Evolutionary conservation across 2,888 invertebrate genomes (phyloP).

Genomic region (Phlogophora meticulosa): DNA sequence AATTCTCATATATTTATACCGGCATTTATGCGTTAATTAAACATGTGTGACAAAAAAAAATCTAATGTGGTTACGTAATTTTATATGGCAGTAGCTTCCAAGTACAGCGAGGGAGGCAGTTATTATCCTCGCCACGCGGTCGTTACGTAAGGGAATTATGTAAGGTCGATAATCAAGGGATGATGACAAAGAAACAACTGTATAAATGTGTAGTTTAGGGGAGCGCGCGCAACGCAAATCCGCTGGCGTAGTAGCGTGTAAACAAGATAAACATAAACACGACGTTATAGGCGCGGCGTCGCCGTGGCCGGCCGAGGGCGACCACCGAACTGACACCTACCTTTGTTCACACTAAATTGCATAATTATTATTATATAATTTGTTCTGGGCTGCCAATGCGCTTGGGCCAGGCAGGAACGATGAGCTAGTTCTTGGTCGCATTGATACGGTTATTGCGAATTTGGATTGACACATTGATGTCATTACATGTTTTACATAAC

Average conservation of each 20-base stretch:
- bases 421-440: constrained; percentile 19
- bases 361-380: constrained; percentile 61
- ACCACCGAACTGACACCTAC: constrained; percentile 40
- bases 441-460: constrained; percentile 40
- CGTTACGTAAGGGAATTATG: constrained; percentile 86
- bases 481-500: constrained; percentile 45
- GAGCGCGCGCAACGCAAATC: constrained; percentile 49
- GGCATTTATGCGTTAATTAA: constrained; percentile 34
- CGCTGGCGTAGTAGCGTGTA: constrained; percentile 58
- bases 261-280: constrained; percentile 67
- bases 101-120: constrained; percentile 45
- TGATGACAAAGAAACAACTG: constrained; percentile 56
- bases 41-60: constrained; percentile 52
- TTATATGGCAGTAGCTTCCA: constrained; percentile 55
- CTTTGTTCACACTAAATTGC: constrained; percentile 58
- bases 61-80: constrained; percentile 68
- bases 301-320: constrained; percentile 32
- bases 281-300: constrained; percentile 34
- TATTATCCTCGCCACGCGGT: constrained; percentile 76
- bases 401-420: constrained; percentile 14
- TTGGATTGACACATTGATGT: constrained; percentile 40
- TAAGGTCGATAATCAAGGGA: constrained; percentile 72
- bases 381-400: constrained; percentile 29
- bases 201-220: constrained; percentile 34
- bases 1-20: constrained; percentile 15